These are phyloP conservation scores for Lepidochrysops patricia DNA, from an alignment of 2,888 invertebrate genomes.

Conservation along the genomic window DNA sequence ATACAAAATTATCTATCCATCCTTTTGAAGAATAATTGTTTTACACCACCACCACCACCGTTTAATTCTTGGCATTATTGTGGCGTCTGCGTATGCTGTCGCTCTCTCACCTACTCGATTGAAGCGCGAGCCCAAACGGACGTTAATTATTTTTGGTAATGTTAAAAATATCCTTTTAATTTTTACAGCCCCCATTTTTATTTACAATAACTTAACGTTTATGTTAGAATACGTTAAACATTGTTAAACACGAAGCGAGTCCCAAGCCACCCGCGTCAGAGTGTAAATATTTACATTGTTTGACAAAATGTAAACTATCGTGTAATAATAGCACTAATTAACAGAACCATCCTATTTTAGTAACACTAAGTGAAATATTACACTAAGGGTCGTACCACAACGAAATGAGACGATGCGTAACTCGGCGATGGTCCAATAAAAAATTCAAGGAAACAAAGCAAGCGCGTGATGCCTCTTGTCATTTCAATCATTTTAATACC, in stretches of 20 bases:
- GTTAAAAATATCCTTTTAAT: neutral
- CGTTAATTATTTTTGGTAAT: neutral
- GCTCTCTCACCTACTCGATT: neutral
- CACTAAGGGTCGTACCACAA: no score
- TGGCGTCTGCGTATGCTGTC: no score
- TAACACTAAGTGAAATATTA: neutral
- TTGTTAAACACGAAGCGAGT: neutral
- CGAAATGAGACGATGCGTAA: no score
- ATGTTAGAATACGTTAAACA: no score
- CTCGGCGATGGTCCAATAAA: no score
- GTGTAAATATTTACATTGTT: neutral
- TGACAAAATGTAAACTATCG: conserved; percentile 3
- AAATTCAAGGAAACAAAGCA: no score
- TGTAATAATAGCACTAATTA: neutral
- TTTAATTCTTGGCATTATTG: no score
- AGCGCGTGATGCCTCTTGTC: no score
- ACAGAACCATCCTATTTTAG: neutral
- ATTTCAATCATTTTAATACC: no score
- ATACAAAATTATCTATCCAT: no score
- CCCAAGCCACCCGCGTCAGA: neutral
- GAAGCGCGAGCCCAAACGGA: neutral
- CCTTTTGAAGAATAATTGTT: no score
- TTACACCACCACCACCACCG: no score
- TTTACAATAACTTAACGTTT: neutral
- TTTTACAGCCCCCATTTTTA: neutral